These are phyloP conservation scores for Campoletis raptor DNA, from an alignment of 2,888 invertebrate genomes.

Conservation along the genomic window DNA sequence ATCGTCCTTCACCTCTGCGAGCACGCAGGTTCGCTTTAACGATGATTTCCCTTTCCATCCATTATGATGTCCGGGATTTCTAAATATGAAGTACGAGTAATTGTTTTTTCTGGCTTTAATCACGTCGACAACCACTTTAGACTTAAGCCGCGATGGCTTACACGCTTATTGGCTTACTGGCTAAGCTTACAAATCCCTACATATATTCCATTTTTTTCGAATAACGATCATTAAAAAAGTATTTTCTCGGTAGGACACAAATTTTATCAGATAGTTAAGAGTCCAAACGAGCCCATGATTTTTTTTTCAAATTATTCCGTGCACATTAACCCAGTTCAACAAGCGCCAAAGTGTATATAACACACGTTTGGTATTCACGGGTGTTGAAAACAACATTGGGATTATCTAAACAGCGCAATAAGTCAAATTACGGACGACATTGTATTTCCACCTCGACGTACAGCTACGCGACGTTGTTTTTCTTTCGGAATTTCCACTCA, in stretches of 20 bases:
- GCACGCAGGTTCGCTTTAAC: background rate
- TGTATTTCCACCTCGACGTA: background rate
- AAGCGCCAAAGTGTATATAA: background rate
- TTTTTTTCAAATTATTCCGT: background rate
- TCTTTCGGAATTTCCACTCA: background rate
- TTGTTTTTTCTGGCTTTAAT: background rate
- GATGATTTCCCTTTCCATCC: background rate
- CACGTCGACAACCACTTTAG: background rate
- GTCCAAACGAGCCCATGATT: background rate
- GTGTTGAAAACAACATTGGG: background rate
- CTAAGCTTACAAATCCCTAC: background rate
- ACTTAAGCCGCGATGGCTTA: background rate
- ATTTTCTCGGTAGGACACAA: background rate
- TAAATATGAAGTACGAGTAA: background rate
- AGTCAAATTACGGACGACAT: background rate
- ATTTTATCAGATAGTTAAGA: background rate
- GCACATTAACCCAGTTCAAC: background rate
- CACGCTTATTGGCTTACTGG: no score
- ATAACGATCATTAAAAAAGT: background rate
- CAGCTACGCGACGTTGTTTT: background rate
- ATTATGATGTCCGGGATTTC: background rate
- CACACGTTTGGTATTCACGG: background rate
- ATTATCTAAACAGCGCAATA: background rate
- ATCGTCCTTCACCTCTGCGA: constrained; percentile 8
- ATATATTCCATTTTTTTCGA: background rate